Evolutionary conservation across 2,797 vertebrate species (phyloP).

Genomic region (Onychomys leucogaster): DNA sequence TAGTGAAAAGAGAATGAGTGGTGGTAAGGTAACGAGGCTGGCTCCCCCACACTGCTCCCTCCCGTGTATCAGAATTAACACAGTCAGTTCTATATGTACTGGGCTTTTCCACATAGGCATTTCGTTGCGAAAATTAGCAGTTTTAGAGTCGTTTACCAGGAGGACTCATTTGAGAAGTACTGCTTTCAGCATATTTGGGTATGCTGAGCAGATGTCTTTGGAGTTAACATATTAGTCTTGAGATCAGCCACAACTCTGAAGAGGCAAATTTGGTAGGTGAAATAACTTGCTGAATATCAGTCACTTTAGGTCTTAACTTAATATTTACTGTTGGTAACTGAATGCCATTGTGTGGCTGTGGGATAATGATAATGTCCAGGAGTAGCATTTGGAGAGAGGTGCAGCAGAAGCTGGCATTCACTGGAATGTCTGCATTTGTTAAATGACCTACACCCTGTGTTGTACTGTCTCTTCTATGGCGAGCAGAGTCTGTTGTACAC

Average conservation of each 20-base stretch:
- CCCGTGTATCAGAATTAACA: not conserved
- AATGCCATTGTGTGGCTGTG: not conserved
- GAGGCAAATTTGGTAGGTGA: conserved; percentile 28
- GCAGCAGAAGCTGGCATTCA: not conserved
- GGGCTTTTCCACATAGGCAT: conserved; percentile 3
- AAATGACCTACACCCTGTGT: not conserved
- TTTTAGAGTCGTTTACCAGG: not conserved
- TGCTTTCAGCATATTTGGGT: not conserved
- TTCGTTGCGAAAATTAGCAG: not conserved
- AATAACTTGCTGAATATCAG: not conserved
- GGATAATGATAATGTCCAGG: not conserved
- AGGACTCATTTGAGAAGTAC: not conserved
- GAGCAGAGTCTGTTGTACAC: not conserved
- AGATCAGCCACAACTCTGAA: conserved; percentile 5
- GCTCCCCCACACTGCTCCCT: not conserved
- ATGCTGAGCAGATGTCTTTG: not conserved
- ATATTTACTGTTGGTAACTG: not conserved
- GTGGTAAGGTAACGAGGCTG: conserved; percentile 1
- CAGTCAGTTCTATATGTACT: not conserved
- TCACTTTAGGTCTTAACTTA: conserved; percentile 19
- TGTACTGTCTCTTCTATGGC: not conserved
- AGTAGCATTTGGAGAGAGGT: not conserved
- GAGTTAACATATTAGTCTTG: conserved; percentile 38
- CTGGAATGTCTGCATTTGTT: not conserved
- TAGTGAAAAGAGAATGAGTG: not conserved